phyloP scores from a whole-genome alignment of 2,797 vertebrate genomes.

The Lateolabrax maculatus region DNA sequence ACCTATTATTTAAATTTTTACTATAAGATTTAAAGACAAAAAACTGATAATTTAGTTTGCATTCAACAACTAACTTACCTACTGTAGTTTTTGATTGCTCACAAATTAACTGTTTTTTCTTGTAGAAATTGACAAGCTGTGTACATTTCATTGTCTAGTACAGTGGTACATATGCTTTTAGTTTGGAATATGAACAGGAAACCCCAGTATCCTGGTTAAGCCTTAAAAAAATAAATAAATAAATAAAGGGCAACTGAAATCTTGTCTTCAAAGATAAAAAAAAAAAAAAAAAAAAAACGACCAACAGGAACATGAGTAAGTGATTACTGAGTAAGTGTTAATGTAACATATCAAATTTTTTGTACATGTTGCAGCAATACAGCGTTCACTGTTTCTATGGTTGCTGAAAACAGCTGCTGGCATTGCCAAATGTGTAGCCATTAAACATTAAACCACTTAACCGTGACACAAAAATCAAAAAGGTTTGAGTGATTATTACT shows the following conservation, averaged over 20 bases:
- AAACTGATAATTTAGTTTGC: background rate
- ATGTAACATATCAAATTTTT: background rate
- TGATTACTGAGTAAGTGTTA: background rate
- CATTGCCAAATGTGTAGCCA: background rate
- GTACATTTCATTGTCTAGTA: background rate
- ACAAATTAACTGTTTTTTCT: background rate
- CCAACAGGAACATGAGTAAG: background rate
- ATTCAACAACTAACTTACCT: background rate
- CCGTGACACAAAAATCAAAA: background rate
- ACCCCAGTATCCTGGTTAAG: background rate
- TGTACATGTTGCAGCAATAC: background rate
- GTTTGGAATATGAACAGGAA: background rate
- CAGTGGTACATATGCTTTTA: too few species aligned
- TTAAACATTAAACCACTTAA: background rate
- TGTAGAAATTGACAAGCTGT: background rate
- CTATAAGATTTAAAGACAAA: background rate
- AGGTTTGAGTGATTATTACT: slow-evolving; percentile 4
- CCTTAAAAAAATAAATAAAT: too few species aligned
- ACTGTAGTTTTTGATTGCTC: background rate
- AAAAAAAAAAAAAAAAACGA: too few species aligned
- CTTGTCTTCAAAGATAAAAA: background rate
- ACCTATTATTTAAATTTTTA: background rate
- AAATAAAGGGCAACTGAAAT: background rate
- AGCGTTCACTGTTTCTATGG: background rate
- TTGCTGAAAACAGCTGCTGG: background rate